A percentile compares a stretch with the other conserved stretches of the same genome.
Evolutionary conservation across 1,140 invertebrate genomes (phyloP).

Genomic region (Neomicropteryx cornuta): DNA sequence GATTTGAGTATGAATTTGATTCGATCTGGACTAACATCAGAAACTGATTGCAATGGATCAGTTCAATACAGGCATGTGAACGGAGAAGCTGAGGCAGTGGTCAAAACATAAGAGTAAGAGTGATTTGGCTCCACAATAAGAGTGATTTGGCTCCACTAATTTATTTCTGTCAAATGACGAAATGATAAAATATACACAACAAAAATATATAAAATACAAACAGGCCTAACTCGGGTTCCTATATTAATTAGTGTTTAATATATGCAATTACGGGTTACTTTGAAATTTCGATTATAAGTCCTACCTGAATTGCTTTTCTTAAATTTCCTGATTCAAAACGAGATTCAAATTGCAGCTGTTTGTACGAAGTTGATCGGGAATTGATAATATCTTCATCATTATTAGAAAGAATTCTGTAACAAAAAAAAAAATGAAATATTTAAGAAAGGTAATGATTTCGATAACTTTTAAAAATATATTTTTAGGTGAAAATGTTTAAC

Average conservation of each 20-base stretch:
- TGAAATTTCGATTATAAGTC: neutral
- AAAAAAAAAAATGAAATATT: slow-evolving; percentile 1
- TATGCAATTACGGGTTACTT: no score
- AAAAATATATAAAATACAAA: slow-evolving; percentile 1
- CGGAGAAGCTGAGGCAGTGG: no score
- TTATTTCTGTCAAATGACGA: slow-evolving; percentile 8
- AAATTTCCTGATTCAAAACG: slow-evolving; percentile 88
- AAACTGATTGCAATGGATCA: no score
- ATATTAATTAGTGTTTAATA: no score
- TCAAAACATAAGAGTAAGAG: no score
- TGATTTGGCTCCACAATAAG: no score
- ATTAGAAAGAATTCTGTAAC: slow-evolving; percentile 34
- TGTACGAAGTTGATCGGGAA: slow-evolving; percentile 32
- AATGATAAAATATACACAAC: slow-evolving; percentile 6
- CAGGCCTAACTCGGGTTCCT: no score
- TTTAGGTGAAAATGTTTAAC: neutral
- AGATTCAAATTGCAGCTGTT: slow-evolving; percentile 68
- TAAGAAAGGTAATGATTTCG: neutral
- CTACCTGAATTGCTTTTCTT: slow-evolving; percentile 74
- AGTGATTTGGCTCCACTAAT: neutral
- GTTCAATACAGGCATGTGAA: no score
- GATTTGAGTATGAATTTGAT: no score
- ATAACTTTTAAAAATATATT: neutral
- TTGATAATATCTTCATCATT: slow-evolving; percentile 50
- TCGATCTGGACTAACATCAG: no score